Evolutionary conservation across 1,140 invertebrate genomes (phyloP).

Genomic region (Chironomus tepperi): DNA sequence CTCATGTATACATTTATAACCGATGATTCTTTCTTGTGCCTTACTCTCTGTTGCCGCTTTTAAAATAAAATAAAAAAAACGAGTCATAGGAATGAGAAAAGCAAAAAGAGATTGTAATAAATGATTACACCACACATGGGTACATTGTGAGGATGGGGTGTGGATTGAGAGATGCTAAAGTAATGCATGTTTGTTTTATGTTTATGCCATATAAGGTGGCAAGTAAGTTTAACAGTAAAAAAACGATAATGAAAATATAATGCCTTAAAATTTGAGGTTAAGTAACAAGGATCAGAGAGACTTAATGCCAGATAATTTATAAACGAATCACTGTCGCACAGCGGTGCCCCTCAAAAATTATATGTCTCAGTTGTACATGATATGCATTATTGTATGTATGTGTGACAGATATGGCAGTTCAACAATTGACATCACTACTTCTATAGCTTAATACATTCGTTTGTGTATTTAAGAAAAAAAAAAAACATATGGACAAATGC

Average conservation of each 20-base stretch:
- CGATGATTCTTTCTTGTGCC: not conserved
- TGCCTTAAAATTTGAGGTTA: slow-evolving; percentile 13
- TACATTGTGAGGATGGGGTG: no score
- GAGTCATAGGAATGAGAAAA: not conserved
- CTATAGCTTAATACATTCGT: no score
- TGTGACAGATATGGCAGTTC: not conserved
- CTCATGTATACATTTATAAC: not conserved
- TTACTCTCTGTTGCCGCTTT: not conserved
- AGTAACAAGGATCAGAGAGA: not conserved
- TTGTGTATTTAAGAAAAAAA: no score
- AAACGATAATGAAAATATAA: not conserved
- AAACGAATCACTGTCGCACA: slow-evolving; percentile 6
- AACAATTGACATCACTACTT: slow-evolving; percentile 7
- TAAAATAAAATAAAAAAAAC: not conserved
- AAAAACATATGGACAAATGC: not conserved
- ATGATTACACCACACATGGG: not conserved
- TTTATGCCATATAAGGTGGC: no score
- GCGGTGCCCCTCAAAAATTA: slow-evolving; percentile 6
- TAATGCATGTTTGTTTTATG: no score
- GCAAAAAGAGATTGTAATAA: not conserved
- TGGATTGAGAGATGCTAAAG: no score
- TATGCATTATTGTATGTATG: not conserved
- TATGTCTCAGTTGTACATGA: not conserved
- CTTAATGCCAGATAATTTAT: slow-evolving; percentile 9
- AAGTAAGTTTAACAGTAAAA: no score